Base-by-base conservation (phyloP, 2,797 vertebrate genomes). In the Malurus leucopterus region DNA sequence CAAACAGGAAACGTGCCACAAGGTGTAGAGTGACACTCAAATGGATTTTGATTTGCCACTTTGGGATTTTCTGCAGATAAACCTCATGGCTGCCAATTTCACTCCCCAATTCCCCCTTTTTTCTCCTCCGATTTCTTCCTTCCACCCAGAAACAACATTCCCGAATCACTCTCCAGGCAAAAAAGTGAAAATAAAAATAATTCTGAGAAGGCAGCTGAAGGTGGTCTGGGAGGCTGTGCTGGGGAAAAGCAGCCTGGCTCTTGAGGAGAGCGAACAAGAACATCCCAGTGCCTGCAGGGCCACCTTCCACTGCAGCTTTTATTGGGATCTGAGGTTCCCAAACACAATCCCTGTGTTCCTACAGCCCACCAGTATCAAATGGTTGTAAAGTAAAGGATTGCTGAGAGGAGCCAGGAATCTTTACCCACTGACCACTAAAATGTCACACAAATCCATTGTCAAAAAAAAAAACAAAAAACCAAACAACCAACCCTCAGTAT, bases 191-290 rank as follows among this genome's bases (percentile, higher is more conserved):
- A 29, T 3, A 36, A 34, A 30, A 46, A n/a, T 6, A 11, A 6
- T 43, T n/a, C 43, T 9, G 12, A 65, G 73, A 73, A 46, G 15
- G 51, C 26, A 69, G 59, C 36, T 80, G 61, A 47, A 83, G 40
- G 41, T 12, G 58, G 16, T 13, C 1, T 24, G 29, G 74, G 43
- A 68, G 34, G 15, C 2, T 1, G 3, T 18, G 22, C n/a, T 54
- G 55, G n/a, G n/a, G 51, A n/a, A 53, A 47, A 40, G 30, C 11
- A 76, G 44, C 15, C 24, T 59, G 30, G 30, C 22, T 67, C 15
- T 34, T 19, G 53, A 49, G 40, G 6, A 55, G 30, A 11, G 23
- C 0, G 0, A 18, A 12, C 8, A 29, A 34, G 51, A 73, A 38
- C 29, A 65, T 13, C 30, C 10, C 44, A 13, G 36, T 17, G 21